Evolutionary conservation across 2,888 invertebrate genomes (phyloP), one percentile per base, ranked within the genome.

Genomic region (Syritta pipiens): DNA sequence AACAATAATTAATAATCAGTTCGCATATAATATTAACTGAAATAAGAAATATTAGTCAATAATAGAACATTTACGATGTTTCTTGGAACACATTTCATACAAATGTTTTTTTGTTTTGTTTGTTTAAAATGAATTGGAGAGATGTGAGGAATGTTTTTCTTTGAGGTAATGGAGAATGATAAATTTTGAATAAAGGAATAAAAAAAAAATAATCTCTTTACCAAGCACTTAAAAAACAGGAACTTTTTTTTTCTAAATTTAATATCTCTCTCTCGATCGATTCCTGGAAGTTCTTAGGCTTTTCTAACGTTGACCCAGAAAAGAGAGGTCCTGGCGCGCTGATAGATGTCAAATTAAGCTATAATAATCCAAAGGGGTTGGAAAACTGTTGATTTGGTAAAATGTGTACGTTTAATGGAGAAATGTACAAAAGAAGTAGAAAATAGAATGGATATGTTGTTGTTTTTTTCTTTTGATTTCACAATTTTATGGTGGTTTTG

Each of bases 321-420:
- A 72, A 42, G 30, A 28, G 22, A 57, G 35, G 44, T 59, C 65
- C 24, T 53, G 57, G 30, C 32, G 46, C 24, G 46, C 2, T 53
- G 48, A 55, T 35, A 42, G 59, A 10, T 67, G 60, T 79, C 65
- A 79, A 60, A 79, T 55, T 62, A 79, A 74, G 72, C 79, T 79
- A 79, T 79, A 79, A 68, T 74, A 79, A 79, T 72, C 79, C 79
- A 74, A 79, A 79, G 67, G 65, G n/a, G 79, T 72, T 79, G 79
- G 72, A 72, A 72, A 79, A 79, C 79, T 79, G 72, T 72, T 72
- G 79, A 20, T 77, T 76, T 65, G 37, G 57, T 60, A 71, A 65
- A 55, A 67, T 77, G 53, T 37, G 69, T 53, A 62, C 44, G 35
- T 53, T 63, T 49, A 72, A 79, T 72, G 79, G 22, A 62, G 30